These are phyloP conservation scores for Gopherus flavomarginatus DNA, from an alignment of 2,113 vertebrate genomes.

Conservation along the genomic window DNA sequence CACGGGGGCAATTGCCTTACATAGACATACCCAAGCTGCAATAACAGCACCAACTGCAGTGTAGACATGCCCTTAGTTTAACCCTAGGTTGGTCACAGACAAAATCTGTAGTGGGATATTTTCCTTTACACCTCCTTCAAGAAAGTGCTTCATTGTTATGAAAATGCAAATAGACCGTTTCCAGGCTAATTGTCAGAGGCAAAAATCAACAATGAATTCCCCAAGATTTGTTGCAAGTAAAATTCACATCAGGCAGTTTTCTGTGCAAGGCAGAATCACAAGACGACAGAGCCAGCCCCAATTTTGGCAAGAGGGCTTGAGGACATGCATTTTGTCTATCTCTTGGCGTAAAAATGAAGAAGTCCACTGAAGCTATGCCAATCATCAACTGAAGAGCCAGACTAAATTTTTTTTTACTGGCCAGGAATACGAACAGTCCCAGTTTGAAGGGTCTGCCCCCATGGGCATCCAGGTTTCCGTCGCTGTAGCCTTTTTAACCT, in stretches of 20 bases:
- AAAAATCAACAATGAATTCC: neutral
- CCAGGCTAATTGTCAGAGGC: rapidly evolving
- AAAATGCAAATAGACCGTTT: neutral
- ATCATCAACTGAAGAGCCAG: rapidly evolving
- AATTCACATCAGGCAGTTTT: neutral
- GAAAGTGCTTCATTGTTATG: neutral
- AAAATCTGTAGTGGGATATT: neutral
- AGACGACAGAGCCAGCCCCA: neutral
- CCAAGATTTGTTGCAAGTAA: neutral
- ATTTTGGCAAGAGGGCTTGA: neutral
- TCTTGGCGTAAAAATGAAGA: neutral
- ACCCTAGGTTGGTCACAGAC: rapidly evolving
- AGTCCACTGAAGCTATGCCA: rapidly evolving
- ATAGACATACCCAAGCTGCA: no score
- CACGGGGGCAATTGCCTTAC: no score
- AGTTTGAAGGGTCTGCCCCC: neutral
- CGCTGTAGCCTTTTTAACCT: neutral
- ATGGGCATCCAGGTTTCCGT: neutral
- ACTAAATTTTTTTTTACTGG: neutral
- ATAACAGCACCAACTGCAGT: no score
- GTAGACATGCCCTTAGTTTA: neutral
- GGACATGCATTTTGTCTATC: neutral
- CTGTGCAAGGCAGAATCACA: neutral
- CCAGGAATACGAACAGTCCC: neutral
- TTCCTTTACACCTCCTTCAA: neutral